These are phyloP conservation scores for Athrips mouffetella DNA, from an alignment of 2,888 invertebrate genomes.

Conservation along the genomic window DNA sequence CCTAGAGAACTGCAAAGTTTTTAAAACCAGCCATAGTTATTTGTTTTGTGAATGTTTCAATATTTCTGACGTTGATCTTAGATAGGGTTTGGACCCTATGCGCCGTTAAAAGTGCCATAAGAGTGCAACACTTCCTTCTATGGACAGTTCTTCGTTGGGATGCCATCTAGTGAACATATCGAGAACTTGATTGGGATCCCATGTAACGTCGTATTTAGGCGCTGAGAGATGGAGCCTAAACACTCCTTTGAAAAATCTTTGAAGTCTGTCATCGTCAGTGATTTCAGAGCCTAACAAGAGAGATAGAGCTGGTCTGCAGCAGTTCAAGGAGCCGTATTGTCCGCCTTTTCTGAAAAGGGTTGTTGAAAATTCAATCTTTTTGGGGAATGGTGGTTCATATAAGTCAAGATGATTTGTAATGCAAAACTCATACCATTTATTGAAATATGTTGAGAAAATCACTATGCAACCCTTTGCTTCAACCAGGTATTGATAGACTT, in stretches of 20 bases:
- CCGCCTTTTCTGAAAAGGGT: neutral
- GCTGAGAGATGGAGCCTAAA: neutral
- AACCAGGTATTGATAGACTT: too few relatives aligned
- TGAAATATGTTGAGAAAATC: too few relatives aligned
- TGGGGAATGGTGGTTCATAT: neutral
- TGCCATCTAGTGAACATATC: neutral
- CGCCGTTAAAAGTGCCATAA: neutral
- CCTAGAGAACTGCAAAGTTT: too few relatives aligned
- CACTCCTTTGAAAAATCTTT: neutral
- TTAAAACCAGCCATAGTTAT: too few relatives aligned
- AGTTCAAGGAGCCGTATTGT: neutral
- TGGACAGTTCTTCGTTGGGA: neutral
- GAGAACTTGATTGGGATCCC: neutral
- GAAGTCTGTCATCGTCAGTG: neutral
- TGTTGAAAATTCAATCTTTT: neutral
- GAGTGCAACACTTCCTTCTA: neutral
- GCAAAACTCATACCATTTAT: neutral
- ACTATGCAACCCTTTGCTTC: too few relatives aligned
- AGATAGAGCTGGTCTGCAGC: neutral
- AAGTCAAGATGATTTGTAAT: neutral
- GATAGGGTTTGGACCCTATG: too few relatives aligned
- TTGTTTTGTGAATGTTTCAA: too few relatives aligned
- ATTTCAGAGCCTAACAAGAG: neutral
- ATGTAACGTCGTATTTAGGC: neutral
- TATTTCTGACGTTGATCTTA: too few relatives aligned